A percentile compares a stretch with the other conserved stretches of the same genome.
Conservation (phyloP, 2,797 vertebrate species). For the Mormyrops boulengeri region DNA sequence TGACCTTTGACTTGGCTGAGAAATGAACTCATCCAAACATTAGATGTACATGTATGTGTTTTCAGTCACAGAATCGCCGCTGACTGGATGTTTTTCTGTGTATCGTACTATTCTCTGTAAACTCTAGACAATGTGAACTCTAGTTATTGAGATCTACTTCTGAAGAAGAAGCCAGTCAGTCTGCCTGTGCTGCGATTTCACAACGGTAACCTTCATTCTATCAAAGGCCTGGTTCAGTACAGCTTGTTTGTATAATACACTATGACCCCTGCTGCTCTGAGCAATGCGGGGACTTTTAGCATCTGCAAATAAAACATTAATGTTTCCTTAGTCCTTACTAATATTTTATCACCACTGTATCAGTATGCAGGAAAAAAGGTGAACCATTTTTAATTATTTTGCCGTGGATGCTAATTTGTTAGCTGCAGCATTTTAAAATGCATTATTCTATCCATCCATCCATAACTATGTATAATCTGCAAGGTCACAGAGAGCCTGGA, state of each 20-base stretch:
- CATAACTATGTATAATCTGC: not conserved
- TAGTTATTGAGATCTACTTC: conserved; percentile 41
- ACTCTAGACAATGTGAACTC: not conserved
- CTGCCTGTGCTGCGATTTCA: conserved; percentile 29
- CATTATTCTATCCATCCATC: not conserved
- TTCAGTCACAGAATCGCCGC: not conserved
- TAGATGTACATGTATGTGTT: not conserved
- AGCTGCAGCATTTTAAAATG: not conserved
- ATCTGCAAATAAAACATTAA: conserved; percentile 44
- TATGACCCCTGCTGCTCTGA: conserved; percentile 39
- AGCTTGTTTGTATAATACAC: conserved; percentile 45
- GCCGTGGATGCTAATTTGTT: not conserved
- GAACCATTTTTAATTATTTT: not conserved
- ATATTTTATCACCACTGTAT: conserved; percentile 51
- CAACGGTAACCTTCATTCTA: conserved; percentile 32
- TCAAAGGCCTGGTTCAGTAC: conserved; percentile 33
- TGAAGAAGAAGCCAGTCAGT: conserved; percentile 44
- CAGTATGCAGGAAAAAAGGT: not conserved
- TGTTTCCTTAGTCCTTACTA: not conserved
- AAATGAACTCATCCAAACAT: not conserved
- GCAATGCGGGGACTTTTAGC: conserved; percentile 32
- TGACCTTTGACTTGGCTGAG: not conserved
- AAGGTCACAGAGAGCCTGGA: not conserved
- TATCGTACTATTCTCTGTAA: not conserved
- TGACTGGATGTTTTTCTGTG: not conserved